Conservation (phyloP, 2,888 invertebrate genomes). For the Serripes groenlandicus region DNA sequence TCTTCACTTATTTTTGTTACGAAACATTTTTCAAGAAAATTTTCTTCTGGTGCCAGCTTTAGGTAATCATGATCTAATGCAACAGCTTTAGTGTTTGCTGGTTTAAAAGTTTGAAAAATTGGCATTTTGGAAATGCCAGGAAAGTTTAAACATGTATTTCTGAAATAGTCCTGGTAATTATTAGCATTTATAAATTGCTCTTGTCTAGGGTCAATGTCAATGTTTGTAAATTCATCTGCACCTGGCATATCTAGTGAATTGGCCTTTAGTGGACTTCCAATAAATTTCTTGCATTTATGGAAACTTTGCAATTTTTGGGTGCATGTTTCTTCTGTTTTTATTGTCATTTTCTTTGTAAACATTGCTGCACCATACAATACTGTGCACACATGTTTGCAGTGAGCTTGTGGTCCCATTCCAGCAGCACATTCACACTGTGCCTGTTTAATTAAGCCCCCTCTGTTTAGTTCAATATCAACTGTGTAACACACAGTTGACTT, state of each 20-base stretch:
- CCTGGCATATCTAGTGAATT: constrained; percentile 43
- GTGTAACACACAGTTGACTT: not conserved
- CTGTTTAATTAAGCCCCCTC: not conserved
- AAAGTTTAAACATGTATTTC: constrained; percentile 49
- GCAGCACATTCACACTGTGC: not conserved
- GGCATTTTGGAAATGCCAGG: constrained; percentile 43
- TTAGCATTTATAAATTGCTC: constrained; percentile 23
- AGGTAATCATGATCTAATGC: constrained; percentile 63
- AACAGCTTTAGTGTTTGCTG: constrained; percentile 58
- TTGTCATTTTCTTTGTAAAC: not conserved
- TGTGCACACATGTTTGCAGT: not conserved
- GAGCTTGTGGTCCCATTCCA: not conserved
- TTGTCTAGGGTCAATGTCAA: constrained; percentile 62
- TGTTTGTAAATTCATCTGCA: constrained; percentile 47
- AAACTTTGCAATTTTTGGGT: not conserved
- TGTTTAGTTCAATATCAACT: not conserved
- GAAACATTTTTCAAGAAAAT: constrained; percentile 26
- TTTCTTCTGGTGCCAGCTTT: constrained; percentile 33
- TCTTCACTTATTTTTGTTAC: constrained; percentile 25
- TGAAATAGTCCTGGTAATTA: constrained; percentile 43
- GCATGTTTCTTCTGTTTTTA: not conserved
- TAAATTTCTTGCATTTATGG: constrained; percentile 21
- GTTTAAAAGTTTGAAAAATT: constrained; percentile 57
- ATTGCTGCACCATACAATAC: not conserved
- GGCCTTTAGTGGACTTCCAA: constrained; percentile 51